Evolutionary conservation across 2,888 invertebrate genomes (phyloP), one percentile per base, ranked within the genome.

Genomic region (Molanna angustata): DNA sequence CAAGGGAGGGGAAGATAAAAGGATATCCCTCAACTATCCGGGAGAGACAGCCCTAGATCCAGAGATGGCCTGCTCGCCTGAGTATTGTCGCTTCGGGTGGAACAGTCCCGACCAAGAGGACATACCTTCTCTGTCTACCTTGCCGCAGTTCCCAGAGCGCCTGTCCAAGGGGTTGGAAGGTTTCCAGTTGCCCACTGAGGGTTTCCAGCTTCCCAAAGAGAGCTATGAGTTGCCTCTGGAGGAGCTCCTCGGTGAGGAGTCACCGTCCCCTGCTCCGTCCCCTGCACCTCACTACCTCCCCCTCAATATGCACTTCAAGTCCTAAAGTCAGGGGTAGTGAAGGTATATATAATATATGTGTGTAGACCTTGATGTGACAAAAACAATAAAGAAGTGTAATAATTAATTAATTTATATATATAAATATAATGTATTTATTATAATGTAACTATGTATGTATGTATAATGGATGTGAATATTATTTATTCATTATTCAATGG

Each of bases 71-170:
- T 74, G 76, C 72, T 75, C 76, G 21, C 76, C 76, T 4, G 75
- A 75, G 56, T 77, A 77, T 60, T 76, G 76, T 62, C 70, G 76
- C 16, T 76, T 77, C 63, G 76, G 76, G 2, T 76, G 76, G 76
- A 75, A 74, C 64, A 73, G 70, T n/a, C 27, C 35, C 4, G 49
- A 37, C n/a, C 9, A 35, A 13, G 20, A 35, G 11, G 46, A 33
- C 19, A 43, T 27, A 1, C 22, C 31, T n/a, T 18, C 35, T 4
- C n/a, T n/a, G n/a, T n/a, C n/a, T n/a, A 16, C n/a, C 18, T 27
- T 46, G 74, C 74, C 62, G n/a, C 4, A 16, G 17, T 16, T 27
- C 22, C 17, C 14, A 9, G 7, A 11, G 14, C 41, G 14, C 74
- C 76, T 18, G 9, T 7, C 43, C 68, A 22, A 16, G 11, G 6